Percentiles rank a stretch among this genome's conserved stretches.
phyloP scores from a whole-genome alignment of 2,888 invertebrate genomes.

The Drosophila vallismaia region DNA sequence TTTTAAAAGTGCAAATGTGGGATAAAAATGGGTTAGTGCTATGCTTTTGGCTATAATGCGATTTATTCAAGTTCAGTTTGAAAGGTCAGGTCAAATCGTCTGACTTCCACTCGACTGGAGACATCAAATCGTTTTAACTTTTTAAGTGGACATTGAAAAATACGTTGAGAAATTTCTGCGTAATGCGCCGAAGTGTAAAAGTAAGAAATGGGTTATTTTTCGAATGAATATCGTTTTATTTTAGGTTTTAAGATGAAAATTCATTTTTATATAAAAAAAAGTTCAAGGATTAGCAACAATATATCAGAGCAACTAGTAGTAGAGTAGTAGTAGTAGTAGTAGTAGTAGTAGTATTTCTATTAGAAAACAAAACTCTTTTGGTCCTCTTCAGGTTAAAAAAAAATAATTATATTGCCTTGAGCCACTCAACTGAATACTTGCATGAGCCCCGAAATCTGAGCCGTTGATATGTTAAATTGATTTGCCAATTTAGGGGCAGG shows the following conservation, averaged over 20 bases:
- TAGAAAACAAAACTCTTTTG: no score
- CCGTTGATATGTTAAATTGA: constrained; percentile 35
- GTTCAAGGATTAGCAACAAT: no score
- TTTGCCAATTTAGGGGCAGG: constrained; percentile 25
- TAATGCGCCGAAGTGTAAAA: background rate
- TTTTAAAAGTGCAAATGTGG: constrained; percentile 43
- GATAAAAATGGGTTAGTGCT: constrained; percentile 21
- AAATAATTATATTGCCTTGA: no score
- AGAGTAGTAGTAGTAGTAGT: no score
- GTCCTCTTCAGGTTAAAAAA: no score
- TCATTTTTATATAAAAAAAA: no score
- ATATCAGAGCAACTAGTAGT: no score
- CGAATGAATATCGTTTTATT: no score
- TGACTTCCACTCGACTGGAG: constrained; percentile 63
- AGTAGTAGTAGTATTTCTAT: no score
- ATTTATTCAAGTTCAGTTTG: constrained; percentile 40
- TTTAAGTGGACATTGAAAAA: constrained; percentile 17
- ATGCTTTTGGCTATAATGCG: constrained; percentile 30
- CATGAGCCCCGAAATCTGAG: background rate
- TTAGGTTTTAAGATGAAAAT: no score
- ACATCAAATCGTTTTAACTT: constrained; percentile 46
- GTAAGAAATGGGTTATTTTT: no score
- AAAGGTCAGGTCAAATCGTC: constrained; percentile 62
- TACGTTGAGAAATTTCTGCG: constrained; percentile 15
- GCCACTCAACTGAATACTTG: constrained; percentile 10